Evolutionary conservation across 2,113 vertebrate species (phyloP), one percentile per base, ranked within the genome.

Genomic region (Myocastor coypus): DNA sequence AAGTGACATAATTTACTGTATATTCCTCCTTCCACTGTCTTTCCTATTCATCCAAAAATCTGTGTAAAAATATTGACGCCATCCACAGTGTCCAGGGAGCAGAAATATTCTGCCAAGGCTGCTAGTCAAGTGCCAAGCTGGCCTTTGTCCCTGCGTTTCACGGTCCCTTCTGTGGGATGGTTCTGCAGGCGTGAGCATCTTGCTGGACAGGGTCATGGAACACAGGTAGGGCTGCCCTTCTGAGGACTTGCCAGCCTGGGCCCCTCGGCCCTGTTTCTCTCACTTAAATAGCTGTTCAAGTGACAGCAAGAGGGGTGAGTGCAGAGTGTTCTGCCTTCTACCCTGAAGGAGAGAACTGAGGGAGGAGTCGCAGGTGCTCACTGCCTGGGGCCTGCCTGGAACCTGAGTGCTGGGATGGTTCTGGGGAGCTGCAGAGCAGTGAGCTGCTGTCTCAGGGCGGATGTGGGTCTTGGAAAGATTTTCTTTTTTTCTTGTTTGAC

Each of bases 311-410:
- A 90, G 46, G 55, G 77, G 32, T 83, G 46, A 87, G 34, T 50
- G 78, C 59, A 57, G 66, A 12, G 81, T 50, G 30, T 40, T 73
- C 82, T 91, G 40, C 55, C 91, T 93, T 94, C 46, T 78, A 32
- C 91, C 59, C 22, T 81, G 91, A 88, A 55, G 88, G 26, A 95
- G 83, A 71, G 84, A 92, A 82, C 88, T 0, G 4, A 89, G 64
- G 42, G 61, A 88, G 71, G 64, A 91, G 40, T 40, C 20, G 52
- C 78, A 89, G 42, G 61, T 69, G 30, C 34, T 37, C 57, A 28
- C 71, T 85, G 32, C 92, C 64, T 9, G 81, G 71, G 87, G 40
- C 37, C 42, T 42, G 71, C 78, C 85, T 59, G 40, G 92, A 88
- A 40, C 32, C 80, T 24, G 7, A 52, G 2, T 71, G 4, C 55